Evolutionary conservation across 2,888 invertebrate genomes (phyloP), one percentile per base, ranked within the genome.

Genomic region (Noctua janthina): DNA sequence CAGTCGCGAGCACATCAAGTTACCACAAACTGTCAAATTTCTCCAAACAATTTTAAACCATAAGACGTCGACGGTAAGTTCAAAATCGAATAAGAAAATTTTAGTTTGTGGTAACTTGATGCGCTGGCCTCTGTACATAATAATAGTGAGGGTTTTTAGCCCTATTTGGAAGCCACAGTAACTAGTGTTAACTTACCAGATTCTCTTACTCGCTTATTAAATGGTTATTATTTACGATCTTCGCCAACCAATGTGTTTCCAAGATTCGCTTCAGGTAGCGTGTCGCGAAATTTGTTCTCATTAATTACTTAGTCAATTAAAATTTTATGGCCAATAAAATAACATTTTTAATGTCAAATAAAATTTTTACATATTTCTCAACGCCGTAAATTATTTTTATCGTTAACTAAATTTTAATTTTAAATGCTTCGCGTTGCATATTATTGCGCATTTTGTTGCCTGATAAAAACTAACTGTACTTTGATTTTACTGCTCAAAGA

Each of bases 341-440:
- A 83, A 71, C 77, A 78, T 72, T 78, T 88, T 91, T 87, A 90
- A 88, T 77, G 77, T 79, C 82, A 81, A 85, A 87, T 91, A 85
- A 90, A 90, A 81, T 81, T 35, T 91, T 90, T 51, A 90, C 79
- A 76, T 84, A 86, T 74, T 84, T 76, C 75, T 49, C 82, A 88
- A 88, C 87, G 85, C 90, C 78, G 80, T 85, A 89, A 89, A 91
- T 89, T 83, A 85, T 84, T 86, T 91, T 91, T 82, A 92, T 90
- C 79, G 87, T 84, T 79, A 82, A 86, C 86, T 87, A 89, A 91
- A 91, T 87, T 89, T 85, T 78, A 81, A 84, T 84, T 87, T 87
- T 89, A 82, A 86, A 86, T 80, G 78, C 84, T 76, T 56, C 69
- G 73, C 76, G 82, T 86, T 83, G 68, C 84, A 74, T 81, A 76